Percentiles rank a stretch among this genome's conserved stretches.
These are phyloP conservation scores for Puma concolor DNA, from an alignment of 2,113 vertebrate species.

Conservation along the genomic window DNA sequence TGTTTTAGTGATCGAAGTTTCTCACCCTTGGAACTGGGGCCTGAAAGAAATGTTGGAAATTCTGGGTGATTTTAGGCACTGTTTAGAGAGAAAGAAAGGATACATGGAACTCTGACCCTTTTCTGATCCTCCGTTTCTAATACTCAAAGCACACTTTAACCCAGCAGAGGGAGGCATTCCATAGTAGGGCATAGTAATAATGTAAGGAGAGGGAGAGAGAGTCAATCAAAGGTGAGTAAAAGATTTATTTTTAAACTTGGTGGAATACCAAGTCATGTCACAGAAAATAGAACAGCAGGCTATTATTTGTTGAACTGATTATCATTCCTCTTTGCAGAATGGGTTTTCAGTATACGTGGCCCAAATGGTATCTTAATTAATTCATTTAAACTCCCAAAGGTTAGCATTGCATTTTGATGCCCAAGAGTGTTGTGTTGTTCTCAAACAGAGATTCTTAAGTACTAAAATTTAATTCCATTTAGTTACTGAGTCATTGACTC, in stretches of 20 bases:
- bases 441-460: neutral
- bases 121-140: neutral
- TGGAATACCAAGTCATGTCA: neutral
- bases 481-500: slow-evolving; percentile 5
- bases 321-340: neutral
- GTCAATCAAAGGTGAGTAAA: neutral
- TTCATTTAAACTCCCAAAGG: slow-evolving; percentile 27
- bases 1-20: neutral
- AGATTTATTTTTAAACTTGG: slow-evolving; percentile 21
- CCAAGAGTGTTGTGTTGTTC: neutral
- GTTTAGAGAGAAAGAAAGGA: neutral
- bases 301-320: neutral
- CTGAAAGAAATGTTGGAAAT: slow-evolving; percentile 8
- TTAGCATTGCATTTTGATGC: neutral
- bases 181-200: neutral
- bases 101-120: neutral
- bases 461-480: neutral
- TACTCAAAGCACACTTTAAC: neutral
- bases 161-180: neutral
- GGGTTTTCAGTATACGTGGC: neutral
- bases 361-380: slow-evolving; percentile 25
- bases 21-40: neutral
- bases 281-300: neutral
- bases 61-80: neutral
- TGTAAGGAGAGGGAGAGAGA: neutral